Conservation (phyloP, 2,797 vertebrate species). For the Arctocebus calabarensis region DNA sequence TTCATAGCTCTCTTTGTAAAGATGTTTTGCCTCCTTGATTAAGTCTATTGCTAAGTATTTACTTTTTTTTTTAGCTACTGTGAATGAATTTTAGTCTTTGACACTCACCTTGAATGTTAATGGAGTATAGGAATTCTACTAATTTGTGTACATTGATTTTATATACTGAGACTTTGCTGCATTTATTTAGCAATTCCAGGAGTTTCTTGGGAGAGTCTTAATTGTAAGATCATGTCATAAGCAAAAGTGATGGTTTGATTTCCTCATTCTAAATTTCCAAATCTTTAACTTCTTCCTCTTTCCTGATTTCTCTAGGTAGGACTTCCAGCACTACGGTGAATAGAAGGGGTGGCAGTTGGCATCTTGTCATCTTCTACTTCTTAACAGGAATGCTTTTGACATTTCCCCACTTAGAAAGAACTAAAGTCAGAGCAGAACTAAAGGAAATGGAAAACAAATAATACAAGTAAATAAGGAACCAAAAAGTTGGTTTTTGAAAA, state of each 20-base stretch:
- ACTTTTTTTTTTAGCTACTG: neutral
- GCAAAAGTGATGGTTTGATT: neutral
- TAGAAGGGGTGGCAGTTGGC: neutral
- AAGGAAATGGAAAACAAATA: neutral
- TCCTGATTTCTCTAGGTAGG: neutral
- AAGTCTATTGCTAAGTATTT: neutral
- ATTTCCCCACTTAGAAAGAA: neutral
- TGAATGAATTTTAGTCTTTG: neutral
- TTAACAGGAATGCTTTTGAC: neutral
- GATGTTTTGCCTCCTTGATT: neutral
- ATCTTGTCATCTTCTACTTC: neutral
- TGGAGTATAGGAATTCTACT: neutral
- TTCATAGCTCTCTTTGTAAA: neutral
- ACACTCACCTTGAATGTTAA: neutral
- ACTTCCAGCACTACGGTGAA: neutral
- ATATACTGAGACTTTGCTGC: neutral
- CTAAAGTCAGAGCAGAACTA: neutral
- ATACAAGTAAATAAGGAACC: neutral
- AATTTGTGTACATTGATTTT: neutral
- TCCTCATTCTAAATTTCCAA: neutral
- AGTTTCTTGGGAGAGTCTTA: neutral
- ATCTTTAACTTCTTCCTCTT: neutral
- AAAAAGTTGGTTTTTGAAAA: neutral
- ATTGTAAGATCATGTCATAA: neutral
- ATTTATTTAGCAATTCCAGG: neutral